Percentiles rank a stretch among this genome's conserved stretches.
phyloP scores from a whole-genome alignment of 2,888 invertebrate species.

The Drosophila mayaguana region DNA sequence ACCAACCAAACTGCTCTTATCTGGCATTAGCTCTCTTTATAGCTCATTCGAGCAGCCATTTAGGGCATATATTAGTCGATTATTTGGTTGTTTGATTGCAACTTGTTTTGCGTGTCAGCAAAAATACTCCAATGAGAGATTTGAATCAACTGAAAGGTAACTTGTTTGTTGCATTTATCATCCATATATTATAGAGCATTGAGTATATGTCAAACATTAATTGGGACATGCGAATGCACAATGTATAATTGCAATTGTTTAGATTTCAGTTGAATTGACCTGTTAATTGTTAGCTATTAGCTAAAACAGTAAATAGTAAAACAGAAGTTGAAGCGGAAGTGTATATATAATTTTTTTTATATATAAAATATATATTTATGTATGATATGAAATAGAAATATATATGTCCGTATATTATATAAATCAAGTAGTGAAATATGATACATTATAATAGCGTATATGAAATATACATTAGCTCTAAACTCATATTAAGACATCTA shows the following conservation, averaged over 20 bases:
- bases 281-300: too few species aligned
- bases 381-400: too few species aligned
- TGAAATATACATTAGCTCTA: too few species aligned
- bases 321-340: too few species aligned
- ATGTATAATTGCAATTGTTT: neutral
- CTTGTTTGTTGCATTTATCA: neutral
- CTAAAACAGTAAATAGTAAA: too few species aligned
- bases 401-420: too few species aligned
- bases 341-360: too few species aligned
- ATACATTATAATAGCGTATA: too few species aligned
- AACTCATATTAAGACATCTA: too few species aligned
- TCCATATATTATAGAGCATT: neutral
- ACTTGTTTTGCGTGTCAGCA: constrained; percentile 3
- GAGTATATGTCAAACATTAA: neutral
- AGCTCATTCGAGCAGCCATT: too few species aligned
- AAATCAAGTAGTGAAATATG: too few species aligned
- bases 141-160: neutral
- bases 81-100: neutral
- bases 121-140: neutral
- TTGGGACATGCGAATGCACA: neutral
- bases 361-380: too few species aligned
- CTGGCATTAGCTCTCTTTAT: neutral
- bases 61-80: neutral
- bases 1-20: neutral
- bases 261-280: neutral